Base-by-base conservation (phyloP, 2,888 invertebrate species). In the Gastrophysa polygoni region DNA sequence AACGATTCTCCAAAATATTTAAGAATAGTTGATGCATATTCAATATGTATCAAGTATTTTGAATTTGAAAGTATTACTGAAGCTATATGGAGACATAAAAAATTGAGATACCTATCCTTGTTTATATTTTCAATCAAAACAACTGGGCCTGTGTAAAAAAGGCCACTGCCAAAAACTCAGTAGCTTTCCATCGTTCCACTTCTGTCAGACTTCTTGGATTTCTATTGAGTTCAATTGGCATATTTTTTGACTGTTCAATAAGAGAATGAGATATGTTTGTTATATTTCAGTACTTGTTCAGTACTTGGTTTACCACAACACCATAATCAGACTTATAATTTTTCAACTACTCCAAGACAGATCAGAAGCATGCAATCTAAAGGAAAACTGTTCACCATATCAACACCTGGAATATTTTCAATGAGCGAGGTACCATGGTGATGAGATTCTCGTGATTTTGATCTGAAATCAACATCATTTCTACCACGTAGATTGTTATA, bases 351-450 rank as follows among this genome's bases (percentile, higher is more conserved):
- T 8, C 61, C 67, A 24, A 64, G 57, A 57, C 56, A 66, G 10
- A 64, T 34, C 21, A 67, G 32, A 34, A 63, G 66, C 61, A 66
- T 64, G 21, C 52, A 60, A 55, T 73, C 71, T 18, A 70, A 47
- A 1, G 70, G 67, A 43, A 73, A 57, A 34, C 67, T 61, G 24
- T 67, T 43, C 10, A 74, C 61, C 62, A 72, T 68, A 64, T 70
- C 61, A 60, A 72, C 68, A 43, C 68, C 59, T n/a, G 68, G 69
- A 54, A 68, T 66, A 24, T 59, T 58, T 54, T 64, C 62, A 21
- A 71, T 51, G 54, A 63, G 55, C 48, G 64, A 63, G 11, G 48
- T 58, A 6, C 61, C 64, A 47, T 29, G 65, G 55, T 71, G 68
- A 68, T 70, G 68, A 17, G 68, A 59, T 14, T 20, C 43, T 49